Evolutionary conservation across 2,113 vertebrate species (phyloP).

Genomic region (Aspiorhynchus laticeps): DNA sequence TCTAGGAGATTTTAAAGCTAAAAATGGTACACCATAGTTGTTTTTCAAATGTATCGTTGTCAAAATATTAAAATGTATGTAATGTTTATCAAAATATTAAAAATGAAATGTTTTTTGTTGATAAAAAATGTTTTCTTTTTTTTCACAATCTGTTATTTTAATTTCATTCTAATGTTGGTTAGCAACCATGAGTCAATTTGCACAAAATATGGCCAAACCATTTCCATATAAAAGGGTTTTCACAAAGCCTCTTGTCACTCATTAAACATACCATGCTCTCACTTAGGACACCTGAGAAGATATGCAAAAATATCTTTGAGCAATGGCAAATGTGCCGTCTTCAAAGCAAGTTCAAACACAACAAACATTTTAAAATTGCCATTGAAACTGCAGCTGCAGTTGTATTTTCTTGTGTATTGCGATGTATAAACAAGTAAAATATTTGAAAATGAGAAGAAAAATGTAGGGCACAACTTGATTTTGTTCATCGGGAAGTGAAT

Average conservation of each 20-base stretch:
- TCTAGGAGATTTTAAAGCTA: background rate
- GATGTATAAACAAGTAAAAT: no score
- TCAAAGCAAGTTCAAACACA: background rate
- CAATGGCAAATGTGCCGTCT: background rate
- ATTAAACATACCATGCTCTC: background rate
- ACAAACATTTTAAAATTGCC: background rate
- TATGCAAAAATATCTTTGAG: background rate
- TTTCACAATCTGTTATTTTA: background rate
- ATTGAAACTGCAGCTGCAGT: background rate
- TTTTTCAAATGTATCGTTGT: background rate
- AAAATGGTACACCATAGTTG: background rate
- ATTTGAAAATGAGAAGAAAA: no score
- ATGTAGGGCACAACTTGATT: no score
- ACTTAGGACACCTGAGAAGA: background rate
- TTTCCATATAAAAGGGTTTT: background rate
- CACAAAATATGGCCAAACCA: background rate
- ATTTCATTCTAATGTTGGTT: background rate
- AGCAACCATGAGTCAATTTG: no score
- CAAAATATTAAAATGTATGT: background rate
- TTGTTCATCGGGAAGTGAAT: background rate
- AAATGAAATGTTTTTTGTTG: background rate
- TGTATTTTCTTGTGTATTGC: background rate
- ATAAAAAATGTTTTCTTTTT: no score
- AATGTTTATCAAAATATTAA: background rate
- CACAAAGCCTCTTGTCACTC: background rate